Evolutionary conservation across 1,140 invertebrate species (phyloP).

Genomic region (Druon quercuslanigerum): DNA sequence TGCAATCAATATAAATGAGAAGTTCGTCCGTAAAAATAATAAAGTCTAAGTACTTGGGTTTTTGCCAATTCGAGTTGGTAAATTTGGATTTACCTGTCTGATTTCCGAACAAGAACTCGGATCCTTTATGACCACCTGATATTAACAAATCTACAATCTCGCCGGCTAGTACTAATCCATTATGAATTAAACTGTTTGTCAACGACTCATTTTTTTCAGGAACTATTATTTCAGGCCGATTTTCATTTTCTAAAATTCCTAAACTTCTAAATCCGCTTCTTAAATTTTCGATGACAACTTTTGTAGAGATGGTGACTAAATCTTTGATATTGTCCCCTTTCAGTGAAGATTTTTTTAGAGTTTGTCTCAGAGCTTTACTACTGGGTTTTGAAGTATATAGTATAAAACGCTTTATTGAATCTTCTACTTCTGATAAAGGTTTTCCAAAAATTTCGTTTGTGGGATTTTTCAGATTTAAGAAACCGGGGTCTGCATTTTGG

Average conservation of each 20-base stretch:
- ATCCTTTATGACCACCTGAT: background rate
- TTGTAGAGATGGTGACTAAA: background rate
- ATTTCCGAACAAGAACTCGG: background rate
- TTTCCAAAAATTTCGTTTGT: conserved; percentile 32
- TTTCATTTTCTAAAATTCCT: background rate
- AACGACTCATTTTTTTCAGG: background rate
- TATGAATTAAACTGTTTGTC: background rate
- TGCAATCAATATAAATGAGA: background rate
- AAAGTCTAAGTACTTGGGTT: background rate
- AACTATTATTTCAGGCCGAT: background rate
- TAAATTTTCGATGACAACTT: background rate
- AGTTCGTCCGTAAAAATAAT: background rate
- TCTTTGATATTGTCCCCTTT: background rate
- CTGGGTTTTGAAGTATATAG: background rate
- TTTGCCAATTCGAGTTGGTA: background rate
- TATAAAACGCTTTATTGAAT: background rate
- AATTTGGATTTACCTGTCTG: background rate
- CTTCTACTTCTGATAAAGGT: conserved; percentile 7
- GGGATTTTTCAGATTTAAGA: background rate
- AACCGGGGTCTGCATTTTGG: background rate
- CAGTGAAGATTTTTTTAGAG: background rate
- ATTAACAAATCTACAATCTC: background rate
- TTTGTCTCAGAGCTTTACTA: background rate
- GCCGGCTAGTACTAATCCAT: background rate
- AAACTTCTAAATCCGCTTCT: background rate